Base-by-base conservation (phyloP, 2,113 vertebrate species). In the Sinocyclocheilus rhinocerous region DNA sequence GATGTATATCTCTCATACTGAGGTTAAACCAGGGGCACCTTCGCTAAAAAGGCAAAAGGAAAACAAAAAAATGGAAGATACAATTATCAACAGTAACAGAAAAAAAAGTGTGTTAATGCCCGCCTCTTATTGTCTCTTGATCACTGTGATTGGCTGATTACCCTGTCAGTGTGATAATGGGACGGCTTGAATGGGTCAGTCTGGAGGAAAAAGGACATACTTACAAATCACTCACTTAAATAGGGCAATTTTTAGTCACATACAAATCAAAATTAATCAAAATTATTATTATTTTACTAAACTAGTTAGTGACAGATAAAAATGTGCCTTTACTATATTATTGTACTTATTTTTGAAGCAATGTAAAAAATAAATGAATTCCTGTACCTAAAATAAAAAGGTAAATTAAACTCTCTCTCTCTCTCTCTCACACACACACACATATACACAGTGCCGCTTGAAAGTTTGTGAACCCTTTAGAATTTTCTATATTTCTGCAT, bases 1-100 rank as follows among this genome's bases (percentile, higher is more conserved):
- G 55, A 20, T 57, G 7, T 26, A 52, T 48, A 69, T 39, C 26
- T 26, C 69, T 85, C 45, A 12, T 6, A 22, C 59, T 61, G 42
- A 16, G 79, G 50, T 86, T 20, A 85, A 88, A 78, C 20, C 20
- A 48, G 22, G 12, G 72, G 12, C 22, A n/a, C 72, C 15, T 72
- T 22, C 20, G 42, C 39, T 42, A 22, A 72, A 20, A 72, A 72
- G 9, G 33, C 36, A 39, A 70, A 70, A 45, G 20, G 1, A 73
- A 4, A 22, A 72, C 36, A 22, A 11, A 22, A 39, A 42, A 73
- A 22, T 29, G 26, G 0, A 33, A 33, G 5, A 33, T 1, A 73
- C 11, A 73, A 59, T 24, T 4, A 61, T 2, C 5, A 45, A 45
- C 12, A 39, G 6, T 39, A 39, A 29, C 39, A 59, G 39, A 15